A percentile compares a stretch with the other conserved stretches of the same genome.
Conservation (phyloP, 2,888 invertebrate species). For the Cantharis rustica region DNA sequence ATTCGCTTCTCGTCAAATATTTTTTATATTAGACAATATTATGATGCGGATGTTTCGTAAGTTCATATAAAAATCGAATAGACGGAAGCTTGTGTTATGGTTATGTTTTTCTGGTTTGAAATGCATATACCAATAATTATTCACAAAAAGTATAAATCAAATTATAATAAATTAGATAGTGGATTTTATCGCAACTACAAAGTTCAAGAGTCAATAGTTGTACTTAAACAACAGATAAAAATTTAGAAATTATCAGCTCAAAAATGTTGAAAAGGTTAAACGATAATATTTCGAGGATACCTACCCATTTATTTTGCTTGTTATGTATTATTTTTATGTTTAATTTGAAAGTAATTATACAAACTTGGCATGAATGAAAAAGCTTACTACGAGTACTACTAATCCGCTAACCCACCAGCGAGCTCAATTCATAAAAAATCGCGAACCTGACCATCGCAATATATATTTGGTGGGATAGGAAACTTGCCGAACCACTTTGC, state of each 20-base stretch:
- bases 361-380: not conserved
- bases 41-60: not conserved
- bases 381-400: not conserved
- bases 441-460: not conserved
- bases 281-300: not conserved
- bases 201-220: constrained; percentile 48
- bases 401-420: not conserved
- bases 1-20: not conserved
- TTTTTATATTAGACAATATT: not conserved
- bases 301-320: not conserved
- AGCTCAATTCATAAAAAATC: not conserved
- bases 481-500: not conserved
- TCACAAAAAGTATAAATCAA: constrained; percentile 25
- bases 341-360: not conserved
- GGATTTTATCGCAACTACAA: constrained; percentile 39
- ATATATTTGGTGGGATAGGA: not conserved
- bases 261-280: constrained; percentile 14
- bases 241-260: constrained; percentile 10
- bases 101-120: constrained; percentile 12
- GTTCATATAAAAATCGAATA: not conserved
- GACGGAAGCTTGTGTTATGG: constrained; percentile 12
- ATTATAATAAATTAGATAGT: constrained; percentile 34
- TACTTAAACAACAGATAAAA: constrained; percentile 36
- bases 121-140: constrained; percentile 16
- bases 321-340: not conserved